Base-by-base conservation (phyloP, 2,113 vertebrate species). In the Cryptotis parvus region DNA sequence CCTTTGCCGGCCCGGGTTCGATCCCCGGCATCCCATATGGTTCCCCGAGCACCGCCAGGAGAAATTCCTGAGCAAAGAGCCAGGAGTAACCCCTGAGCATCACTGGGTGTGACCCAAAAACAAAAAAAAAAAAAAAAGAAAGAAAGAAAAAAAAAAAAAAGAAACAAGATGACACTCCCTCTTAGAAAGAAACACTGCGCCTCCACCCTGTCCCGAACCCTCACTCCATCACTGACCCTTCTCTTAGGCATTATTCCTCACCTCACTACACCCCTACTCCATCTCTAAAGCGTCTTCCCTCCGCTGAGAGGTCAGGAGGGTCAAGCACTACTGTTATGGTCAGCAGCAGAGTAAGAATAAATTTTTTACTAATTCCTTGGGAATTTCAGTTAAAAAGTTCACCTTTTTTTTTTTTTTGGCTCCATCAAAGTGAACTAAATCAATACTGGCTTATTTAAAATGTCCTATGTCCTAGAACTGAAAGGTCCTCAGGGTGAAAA, bases 401-500 rank as follows among this genome's bases (percentile, higher is more conserved):
- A 20, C 22, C 55, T 58, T 22, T 58, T 58, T 58, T 58, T 22
- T 58, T 22, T 58, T 58, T 58, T 58, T 22, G 16, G 55, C 27
- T 65, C 26, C 63, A 65, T 65, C 27, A 65, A 65, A 65, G 26
- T 65, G 63, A 65, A 65, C 81, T 35, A 66, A 84, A 69, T 88
- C 49, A 74, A 79, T 27, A 20, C 85, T 24, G 9, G 6, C 43
- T 1, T 29, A 39, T n/a, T n/a, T n/a, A n/a, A n/a, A n/a, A n/a
- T n/a, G n/a, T n/a, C n/a, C n/a, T n/a, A 7, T 65, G 55, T 87
- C 73, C 80, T 91, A 65, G 22, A 24, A 58, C 15, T 18, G 39
- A 84, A 66, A 87, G 85, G 70, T 77, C 65, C 45, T 82, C 70
- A 61, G 6, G 41, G 49, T 66, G 83, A 89, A 96, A 89, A 96